Percentiles rank a stretch among this genome's conserved stretches.
Evolutionary conservation across 2,888 invertebrate genomes (phyloP).

Genomic region (Cybosia mesomella): DNA sequence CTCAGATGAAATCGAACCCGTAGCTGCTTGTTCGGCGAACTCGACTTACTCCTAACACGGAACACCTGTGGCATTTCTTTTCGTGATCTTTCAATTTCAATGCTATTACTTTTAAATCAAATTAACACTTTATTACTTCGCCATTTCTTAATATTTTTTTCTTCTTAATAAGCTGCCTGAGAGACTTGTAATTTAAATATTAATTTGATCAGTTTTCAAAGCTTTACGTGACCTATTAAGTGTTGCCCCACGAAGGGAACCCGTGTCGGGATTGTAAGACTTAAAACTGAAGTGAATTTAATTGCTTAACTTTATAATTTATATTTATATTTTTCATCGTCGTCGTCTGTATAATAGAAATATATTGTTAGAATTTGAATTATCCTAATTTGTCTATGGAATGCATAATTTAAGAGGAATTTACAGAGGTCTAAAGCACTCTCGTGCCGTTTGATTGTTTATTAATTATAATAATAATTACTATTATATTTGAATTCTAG

Average conservation of each 20-base stretch:
- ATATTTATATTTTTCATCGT: not conserved
- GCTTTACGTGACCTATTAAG: slow-evolving; percentile 28
- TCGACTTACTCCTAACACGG: not conserved
- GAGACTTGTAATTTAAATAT: slow-evolving; percentile 20
- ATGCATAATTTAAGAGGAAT: too few relatives aligned
- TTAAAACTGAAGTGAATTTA: slow-evolving; percentile 17
- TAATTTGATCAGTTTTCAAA: slow-evolving; percentile 20
- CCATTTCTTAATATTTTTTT: slow-evolving; percentile 12
- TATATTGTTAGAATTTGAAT: not conserved
- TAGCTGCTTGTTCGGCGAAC: not conserved
- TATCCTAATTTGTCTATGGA: not conserved
- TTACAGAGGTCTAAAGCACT: too few relatives aligned
- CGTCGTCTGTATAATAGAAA: not conserved
- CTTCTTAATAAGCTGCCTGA: slow-evolving; percentile 16
- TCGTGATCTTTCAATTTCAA: slow-evolving; percentile 5
- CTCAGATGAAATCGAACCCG: not conserved
- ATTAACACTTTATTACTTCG: slow-evolving; percentile 10
- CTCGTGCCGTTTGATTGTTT: too few relatives aligned
- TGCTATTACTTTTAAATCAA: slow-evolving; percentile 7
- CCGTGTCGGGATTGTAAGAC: slow-evolving; percentile 9
- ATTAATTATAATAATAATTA: too few relatives aligned
- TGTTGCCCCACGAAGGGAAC: not conserved
- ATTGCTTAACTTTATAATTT: slow-evolving; percentile 9
- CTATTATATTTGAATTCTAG: too few relatives aligned
- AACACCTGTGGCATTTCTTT: not conserved